Percentiles rank a stretch among this genome's conserved stretches.
Evolutionary conservation across 2,888 invertebrate species (phyloP).

Genomic region (Drosophila multiciliata): DNA sequence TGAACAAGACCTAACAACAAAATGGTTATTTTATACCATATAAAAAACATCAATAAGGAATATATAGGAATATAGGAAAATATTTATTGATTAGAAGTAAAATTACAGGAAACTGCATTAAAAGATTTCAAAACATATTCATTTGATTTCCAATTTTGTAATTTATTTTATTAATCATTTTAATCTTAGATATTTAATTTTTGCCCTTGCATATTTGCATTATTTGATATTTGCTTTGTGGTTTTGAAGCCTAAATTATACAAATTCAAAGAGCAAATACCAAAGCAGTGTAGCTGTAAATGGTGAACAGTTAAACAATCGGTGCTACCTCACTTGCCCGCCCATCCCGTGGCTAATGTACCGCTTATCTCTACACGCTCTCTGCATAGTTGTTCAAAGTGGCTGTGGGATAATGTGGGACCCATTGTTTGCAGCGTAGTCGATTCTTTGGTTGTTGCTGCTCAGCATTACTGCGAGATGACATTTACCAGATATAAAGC

Average conservation of each 20-base stretch:
- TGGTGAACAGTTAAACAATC: slow-evolving; percentile 74
- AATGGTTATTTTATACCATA: neutral
- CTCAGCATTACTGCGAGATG: slow-evolving; percentile 65
- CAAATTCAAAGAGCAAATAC: slow-evolving; percentile 51
- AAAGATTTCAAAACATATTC: neutral
- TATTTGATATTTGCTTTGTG: slow-evolving; percentile 23
- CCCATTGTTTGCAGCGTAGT: slow-evolving; percentile 57
- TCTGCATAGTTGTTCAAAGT: slow-evolving; percentile 65
- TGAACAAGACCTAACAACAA: neutral
- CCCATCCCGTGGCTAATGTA: neutral
- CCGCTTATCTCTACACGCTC: slow-evolving; percentile 35
- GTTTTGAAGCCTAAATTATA: slow-evolving; percentile 54
- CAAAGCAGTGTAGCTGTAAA: slow-evolving; percentile 55
- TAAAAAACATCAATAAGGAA: neutral
- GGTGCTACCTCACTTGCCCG: slow-evolving; percentile 30
- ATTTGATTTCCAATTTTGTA: neutral
- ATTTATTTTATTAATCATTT: neutral
- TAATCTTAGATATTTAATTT: neutral
- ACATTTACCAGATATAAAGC: slow-evolving; percentile 80
- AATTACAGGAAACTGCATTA: neutral
- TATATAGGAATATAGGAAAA: no score
- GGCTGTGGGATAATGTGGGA: slow-evolving; percentile 49
- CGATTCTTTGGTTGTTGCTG: slow-evolving; percentile 51
- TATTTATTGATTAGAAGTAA: neutral
- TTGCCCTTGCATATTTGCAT: slow-evolving; percentile 12